These are phyloP conservation scores for Actinia equina DNA, from an alignment of 64 coral and sea anemone species.

Conservation along the genomic window DNA sequence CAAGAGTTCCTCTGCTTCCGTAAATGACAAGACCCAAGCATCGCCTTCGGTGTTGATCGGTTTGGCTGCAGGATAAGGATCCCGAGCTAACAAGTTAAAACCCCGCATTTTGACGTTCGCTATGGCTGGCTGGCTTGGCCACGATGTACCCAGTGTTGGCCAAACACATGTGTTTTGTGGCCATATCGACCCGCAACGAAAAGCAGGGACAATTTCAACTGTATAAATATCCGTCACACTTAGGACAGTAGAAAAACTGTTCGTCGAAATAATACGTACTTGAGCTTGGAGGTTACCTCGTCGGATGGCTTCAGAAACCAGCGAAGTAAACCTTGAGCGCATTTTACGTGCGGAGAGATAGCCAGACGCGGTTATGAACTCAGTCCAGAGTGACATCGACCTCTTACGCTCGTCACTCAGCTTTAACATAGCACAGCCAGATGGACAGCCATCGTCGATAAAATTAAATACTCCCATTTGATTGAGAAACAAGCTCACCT, in stretches of 20 bases:
- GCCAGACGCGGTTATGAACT: slow-evolving; percentile 97
- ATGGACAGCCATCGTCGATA: slow-evolving; percentile 93
- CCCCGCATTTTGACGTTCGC: slow-evolving; percentile 77
- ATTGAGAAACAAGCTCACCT: slow-evolving; percentile 85
- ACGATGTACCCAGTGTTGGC: slow-evolving; percentile 41
- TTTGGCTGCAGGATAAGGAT: slow-evolving; percentile 81
- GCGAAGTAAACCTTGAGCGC: slow-evolving; percentile 77
- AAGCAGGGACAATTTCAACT: slow-evolving; percentile 85
- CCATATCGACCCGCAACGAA: slow-evolving; percentile 98
- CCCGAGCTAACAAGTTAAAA: slow-evolving; percentile 84
- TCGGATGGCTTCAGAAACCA: slow-evolving; percentile 78
- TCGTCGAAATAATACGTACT: slow-evolving; percentile 47
- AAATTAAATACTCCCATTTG: slow-evolving; percentile 99
- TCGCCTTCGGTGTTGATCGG: slow-evolving; percentile 79
- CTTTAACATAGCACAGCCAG: slow-evolving; percentile 94
- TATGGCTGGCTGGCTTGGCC: slow-evolving; percentile 80
- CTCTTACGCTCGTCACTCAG: slow-evolving; percentile 98
- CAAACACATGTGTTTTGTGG: slow-evolving; percentile 73
- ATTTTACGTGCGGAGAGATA: slow-evolving; percentile 96
- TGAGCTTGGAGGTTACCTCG: slow-evolving; percentile 72
- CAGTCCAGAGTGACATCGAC: slow-evolving; percentile 99
- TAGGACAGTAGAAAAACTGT: slow-evolving; percentile 58
- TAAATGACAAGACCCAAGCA: slow-evolving; percentile 87
- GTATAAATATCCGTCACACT: slow-evolving; percentile 69
- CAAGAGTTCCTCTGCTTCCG: slow-evolving; percentile 83